These are phyloP conservation scores for Limanda limanda DNA, from an alignment of 2,113 vertebrate species.

Conservation along the genomic window DNA sequence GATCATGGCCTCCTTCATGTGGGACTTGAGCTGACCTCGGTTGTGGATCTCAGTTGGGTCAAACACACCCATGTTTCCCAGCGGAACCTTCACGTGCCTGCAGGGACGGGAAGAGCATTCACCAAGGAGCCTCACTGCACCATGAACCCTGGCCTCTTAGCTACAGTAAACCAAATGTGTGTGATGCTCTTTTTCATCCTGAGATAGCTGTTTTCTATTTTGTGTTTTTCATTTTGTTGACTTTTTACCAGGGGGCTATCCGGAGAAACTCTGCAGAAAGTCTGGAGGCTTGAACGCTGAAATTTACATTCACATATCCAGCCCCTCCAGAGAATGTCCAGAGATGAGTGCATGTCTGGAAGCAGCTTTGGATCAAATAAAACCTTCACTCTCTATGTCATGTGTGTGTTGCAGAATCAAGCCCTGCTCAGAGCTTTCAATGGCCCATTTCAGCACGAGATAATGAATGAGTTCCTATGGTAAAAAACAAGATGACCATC, in stretches of 20 bases:
- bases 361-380: too few relatives aligned
- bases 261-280: too few relatives aligned
- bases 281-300: too few relatives aligned
- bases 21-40: conserved; percentile 94
- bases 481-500: neutral
- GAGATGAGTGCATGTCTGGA: too few relatives aligned
- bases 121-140: neutral
- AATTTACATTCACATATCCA: too few relatives aligned
- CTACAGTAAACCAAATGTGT: neutral
- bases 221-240: too few relatives aligned
- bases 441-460: neutral
- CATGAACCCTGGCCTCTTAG: neutral
- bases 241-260: too few relatives aligned
- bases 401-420: neutral
- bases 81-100: conserved; percentile 93
- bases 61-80: conserved; percentile 98
- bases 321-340: too few relatives aligned
- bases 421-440: too few relatives aligned
- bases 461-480: neutral
- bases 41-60: conserved; percentile 99
- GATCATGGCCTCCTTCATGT: conserved; percentile 99
- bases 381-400: neutral
- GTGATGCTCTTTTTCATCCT: neutral
- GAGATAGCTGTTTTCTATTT: neutral
- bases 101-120: neutral